Evolutionary conservation across 2,113 vertebrate species (phyloP).

Genomic region (Corynorhinus townsendii): DNA sequence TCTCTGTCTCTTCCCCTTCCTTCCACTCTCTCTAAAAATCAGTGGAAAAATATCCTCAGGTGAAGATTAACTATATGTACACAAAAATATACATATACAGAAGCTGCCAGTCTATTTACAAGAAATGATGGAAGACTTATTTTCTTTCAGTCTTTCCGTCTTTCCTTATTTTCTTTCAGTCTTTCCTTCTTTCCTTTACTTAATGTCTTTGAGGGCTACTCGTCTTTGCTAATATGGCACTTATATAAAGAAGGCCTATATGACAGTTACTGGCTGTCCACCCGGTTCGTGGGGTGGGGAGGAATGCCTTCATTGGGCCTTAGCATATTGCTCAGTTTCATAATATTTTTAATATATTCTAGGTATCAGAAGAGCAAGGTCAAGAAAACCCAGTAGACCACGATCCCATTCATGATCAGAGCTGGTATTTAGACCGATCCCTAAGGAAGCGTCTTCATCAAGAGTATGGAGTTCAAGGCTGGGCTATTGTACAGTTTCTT

Average conservation of each 20-base stretch:
- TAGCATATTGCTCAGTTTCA: neutral
- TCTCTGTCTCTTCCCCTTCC: too few species aligned
- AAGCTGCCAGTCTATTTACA: neutral
- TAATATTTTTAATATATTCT: neutral
- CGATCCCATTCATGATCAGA: conserved; percentile 86
- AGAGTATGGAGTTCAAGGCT: conserved; percentile 86
- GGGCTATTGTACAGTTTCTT: conserved; percentile 88
- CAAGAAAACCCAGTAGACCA: conserved; percentile 86
- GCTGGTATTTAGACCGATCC: conserved; percentile 83
- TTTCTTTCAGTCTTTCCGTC: neutral
- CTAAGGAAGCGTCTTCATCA: conserved; percentile 83
- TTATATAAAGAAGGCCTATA: neutral
- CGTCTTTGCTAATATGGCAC: neutral
- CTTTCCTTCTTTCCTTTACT: neutral
- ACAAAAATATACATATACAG: neutral
- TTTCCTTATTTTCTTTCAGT: neutral
- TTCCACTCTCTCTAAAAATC: too few species aligned
- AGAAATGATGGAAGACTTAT: neutral
- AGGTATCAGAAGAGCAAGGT: conserved; percentile 86
- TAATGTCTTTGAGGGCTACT: neutral
- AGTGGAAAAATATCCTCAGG: too few species aligned
- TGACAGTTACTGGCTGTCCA: neutral
- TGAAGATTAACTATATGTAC: too few species aligned
- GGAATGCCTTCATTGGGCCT: neutral
- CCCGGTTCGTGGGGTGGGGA: neutral